phyloP scores from a whole-genome alignment of 2,113 vertebrate species.

The Ictidomys tridecemlineatus region DNA sequence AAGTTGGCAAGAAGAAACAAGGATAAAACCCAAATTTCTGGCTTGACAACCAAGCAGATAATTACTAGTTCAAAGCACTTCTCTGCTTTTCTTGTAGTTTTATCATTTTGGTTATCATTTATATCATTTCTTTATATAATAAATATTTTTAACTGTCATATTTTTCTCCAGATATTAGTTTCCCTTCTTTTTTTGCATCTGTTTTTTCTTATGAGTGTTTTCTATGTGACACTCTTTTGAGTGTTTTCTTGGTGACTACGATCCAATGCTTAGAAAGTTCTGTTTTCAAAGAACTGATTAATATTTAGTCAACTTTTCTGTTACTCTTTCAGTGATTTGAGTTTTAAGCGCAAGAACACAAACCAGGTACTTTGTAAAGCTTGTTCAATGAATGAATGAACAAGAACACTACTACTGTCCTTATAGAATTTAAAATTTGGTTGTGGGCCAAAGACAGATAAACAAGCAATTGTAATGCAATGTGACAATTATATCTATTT shows the following conservation, averaged over 20 bases:
- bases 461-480: neutral
- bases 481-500: no score
- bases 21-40: neutral
- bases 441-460: neutral
- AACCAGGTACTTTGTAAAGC: neutral
- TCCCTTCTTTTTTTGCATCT: neutral
- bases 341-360: neutral
- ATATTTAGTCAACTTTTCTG: neutral
- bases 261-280: conserved; percentile 1
- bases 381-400: neutral
- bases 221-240: neutral
- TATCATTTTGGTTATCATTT: neutral
- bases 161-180: neutral
- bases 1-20: neutral
- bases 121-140: neutral
- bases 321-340: neutral
- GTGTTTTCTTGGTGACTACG: neutral
- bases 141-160: neutral
- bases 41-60: neutral
- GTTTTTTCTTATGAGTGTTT: neutral
- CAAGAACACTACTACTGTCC: neutral
- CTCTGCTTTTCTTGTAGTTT: neutral
- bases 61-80: neutral
- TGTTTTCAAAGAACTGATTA: conserved; percentile 20
- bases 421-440: neutral